phyloP scores from a whole-genome alignment of 2,113 vertebrate species.

The Zosterops hypoxanthus region DNA sequence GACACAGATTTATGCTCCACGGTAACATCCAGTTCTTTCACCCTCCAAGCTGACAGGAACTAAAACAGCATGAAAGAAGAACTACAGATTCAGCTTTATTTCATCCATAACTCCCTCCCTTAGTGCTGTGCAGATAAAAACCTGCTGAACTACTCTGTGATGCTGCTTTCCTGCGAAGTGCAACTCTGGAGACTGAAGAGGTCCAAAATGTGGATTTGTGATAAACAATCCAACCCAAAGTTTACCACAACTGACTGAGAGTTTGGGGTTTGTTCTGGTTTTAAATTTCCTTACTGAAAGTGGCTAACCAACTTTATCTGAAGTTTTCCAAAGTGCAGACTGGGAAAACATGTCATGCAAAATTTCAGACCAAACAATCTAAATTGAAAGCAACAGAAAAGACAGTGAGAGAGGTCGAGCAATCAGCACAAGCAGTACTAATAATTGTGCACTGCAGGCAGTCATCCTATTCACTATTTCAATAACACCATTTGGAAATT shows the following conservation, averaged over 20 bases:
- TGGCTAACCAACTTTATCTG: neutral
- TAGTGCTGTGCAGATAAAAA: neutral
- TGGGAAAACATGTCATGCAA: neutral
- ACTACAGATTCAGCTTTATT: neutral
- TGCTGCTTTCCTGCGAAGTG: neutral
- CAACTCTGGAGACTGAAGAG: neutral
- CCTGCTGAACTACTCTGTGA: neutral
- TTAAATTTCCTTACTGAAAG: constrained; percentile 10
- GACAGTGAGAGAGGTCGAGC: neutral
- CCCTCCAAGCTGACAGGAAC: neutral
- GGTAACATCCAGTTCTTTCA: neutral
- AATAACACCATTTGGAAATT: neutral
- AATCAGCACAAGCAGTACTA: neutral
- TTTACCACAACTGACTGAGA: neutral
- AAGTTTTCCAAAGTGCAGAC: neutral
- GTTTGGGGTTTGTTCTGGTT: neutral
- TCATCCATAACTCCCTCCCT: neutral
- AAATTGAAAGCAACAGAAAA: neutral
- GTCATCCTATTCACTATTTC: neutral
- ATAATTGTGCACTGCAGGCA: neutral
- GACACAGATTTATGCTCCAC: neutral
- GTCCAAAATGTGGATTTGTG: neutral
- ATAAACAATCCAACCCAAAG: neutral
- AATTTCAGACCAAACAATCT: neutral
- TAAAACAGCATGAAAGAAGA: neutral